phyloP scores from a whole-genome alignment of 2,113 vertebrate genomes.

The Sorex araneus region DNA sequence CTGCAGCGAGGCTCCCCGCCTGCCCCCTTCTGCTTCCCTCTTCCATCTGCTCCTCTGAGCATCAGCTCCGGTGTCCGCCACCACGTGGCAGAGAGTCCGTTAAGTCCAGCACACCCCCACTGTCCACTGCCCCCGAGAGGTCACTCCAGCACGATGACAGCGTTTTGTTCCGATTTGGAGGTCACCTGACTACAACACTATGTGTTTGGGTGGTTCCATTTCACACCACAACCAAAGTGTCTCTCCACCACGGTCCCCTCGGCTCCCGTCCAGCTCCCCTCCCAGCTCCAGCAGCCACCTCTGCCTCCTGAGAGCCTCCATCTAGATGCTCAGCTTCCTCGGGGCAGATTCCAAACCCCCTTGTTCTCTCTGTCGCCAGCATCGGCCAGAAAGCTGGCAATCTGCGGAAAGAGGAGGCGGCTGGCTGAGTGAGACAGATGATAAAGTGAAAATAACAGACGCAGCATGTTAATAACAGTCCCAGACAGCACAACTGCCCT shows the following conservation, averaged over 20 bases:
- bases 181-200: no score
- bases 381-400: neutral
- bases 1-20: neutral
- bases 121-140: neutral
- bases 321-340: neutral
- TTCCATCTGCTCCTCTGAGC: neutral
- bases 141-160: neutral
- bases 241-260: neutral
- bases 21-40: neutral
- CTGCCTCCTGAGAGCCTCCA: neutral
- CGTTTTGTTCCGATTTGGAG: no score
- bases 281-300: neutral
- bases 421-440: neutral
- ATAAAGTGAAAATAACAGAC: neutral
- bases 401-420: neutral
- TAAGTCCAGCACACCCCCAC: neutral
- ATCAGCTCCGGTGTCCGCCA: no score
- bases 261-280: neutral
- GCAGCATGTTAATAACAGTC: neutral
- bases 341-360: neutral
- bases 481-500: neutral
- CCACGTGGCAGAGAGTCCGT: no score
- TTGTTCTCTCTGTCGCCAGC: neutral
- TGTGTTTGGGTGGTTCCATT: no score
- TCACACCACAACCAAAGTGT: no score